phyloP scores from a whole-genome alignment of 2,113 vertebrate species.

The Ariopsis seemanni region DNA sequence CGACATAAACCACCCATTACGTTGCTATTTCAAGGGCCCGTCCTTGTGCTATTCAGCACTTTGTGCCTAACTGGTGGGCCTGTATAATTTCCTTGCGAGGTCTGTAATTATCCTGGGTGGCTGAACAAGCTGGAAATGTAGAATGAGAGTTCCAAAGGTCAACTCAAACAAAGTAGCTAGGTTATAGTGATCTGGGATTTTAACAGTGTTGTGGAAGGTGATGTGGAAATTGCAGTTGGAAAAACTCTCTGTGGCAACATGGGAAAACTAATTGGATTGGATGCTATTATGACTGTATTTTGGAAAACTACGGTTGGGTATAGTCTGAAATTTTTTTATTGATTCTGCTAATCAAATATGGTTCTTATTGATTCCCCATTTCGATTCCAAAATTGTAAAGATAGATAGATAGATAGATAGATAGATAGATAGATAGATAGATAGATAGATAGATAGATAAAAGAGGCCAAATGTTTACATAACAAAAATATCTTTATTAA shows the following conservation, averaged over 20 bases:
- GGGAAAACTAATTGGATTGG: neutral
- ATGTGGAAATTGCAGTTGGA: slow-evolving; percentile 18
- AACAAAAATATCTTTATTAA: no score
- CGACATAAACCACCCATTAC: slow-evolving; percentile 63
- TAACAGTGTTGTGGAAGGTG: slow-evolving; percentile 5
- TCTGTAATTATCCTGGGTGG: slow-evolving; percentile 73
- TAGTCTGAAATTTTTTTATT: no score
- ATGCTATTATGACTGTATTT: neutral
- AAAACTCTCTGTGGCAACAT: slow-evolving; percentile 5
- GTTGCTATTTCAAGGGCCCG: slow-evolving; percentile 67
- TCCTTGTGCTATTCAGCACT: slow-evolving; percentile 73
- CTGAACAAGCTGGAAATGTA: slow-evolving; percentile 69
- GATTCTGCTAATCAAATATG: no score
- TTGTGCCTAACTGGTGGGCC: slow-evolving; percentile 65
- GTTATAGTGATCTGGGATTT: slow-evolving; percentile 13
- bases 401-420: no score
- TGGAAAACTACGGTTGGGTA: neutral
- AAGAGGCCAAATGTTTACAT: no score
- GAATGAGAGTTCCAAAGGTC: slow-evolving; percentile 65
- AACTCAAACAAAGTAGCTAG: slow-evolving; percentile 54
- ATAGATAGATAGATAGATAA: no score
- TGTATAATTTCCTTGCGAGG: slow-evolving; percentile 72
- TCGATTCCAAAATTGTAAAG: no score
- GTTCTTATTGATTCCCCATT: no score
- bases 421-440: no score